phyloP scores from a whole-genome alignment of 2,888 invertebrate species.

The Pantelozetes paolii region DNA sequence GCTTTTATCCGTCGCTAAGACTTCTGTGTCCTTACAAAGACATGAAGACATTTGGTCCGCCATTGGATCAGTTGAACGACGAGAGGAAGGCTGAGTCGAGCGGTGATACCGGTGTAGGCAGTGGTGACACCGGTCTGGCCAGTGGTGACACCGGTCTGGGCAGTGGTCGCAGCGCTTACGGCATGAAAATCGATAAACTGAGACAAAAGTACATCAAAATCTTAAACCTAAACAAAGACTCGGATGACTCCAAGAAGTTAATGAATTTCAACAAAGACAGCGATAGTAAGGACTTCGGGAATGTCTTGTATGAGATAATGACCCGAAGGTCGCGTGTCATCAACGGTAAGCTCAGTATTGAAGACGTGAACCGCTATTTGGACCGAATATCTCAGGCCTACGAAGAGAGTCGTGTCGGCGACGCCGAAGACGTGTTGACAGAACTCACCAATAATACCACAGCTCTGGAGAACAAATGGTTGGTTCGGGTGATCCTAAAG shows the following conservation, averaged over 20 bases:
- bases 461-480: conserved; percentile 73
- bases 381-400: neutral
- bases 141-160: no score
- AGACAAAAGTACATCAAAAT: conserved; percentile 68
- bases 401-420: neutral
- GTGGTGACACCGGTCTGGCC: neutral
- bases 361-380: neutral
- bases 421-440: neutral
- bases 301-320: conserved; percentile 7
- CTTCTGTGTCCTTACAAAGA: neutral
- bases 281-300: neutral
- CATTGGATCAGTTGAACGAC: neutral
- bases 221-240: conserved; percentile 66
- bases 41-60: neutral
- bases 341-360: neutral
- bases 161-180: neutral
- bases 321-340: neutral
- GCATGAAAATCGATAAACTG: conserved; percentile 56
- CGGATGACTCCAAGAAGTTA: conserved; percentile 59
- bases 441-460: neutral
- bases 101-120: no score
- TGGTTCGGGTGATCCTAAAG: conserved; percentile 80
- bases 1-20: neutral
- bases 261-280: conserved; percentile 53
- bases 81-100: neutral